Evolutionary conservation across 2,797 vertebrate genomes (phyloP).

Genomic region (Ctenopoma kingsleyae): DNA sequence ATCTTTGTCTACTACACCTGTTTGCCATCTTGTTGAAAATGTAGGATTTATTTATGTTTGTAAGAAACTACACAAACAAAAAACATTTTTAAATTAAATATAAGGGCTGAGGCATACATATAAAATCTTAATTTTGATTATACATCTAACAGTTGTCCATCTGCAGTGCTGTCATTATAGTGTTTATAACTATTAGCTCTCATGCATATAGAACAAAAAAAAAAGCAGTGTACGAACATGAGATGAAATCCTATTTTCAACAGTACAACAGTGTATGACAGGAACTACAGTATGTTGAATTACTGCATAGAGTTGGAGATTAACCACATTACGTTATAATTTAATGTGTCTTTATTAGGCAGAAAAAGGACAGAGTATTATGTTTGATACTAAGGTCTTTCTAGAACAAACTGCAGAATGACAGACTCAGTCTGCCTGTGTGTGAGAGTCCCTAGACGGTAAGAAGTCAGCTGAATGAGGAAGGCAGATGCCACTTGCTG

Average conservation of each 20-base stretch:
- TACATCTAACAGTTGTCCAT: too few relatives aligned
- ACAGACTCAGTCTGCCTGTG: constrained; percentile 42
- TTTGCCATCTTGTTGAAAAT: constrained; percentile 3
- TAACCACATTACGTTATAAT: constrained; percentile 24
- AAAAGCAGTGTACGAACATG: neutral
- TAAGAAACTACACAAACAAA: too few relatives aligned
- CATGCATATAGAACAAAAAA: constrained; percentile 3
- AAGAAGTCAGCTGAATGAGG: constrained; percentile 77
- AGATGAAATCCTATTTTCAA: neutral
- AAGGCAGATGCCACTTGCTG: constrained; percentile 80
- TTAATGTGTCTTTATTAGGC: constrained; percentile 21
- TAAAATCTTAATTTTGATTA: too few relatives aligned
- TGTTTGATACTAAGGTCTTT: constrained; percentile 12
- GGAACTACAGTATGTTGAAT: neutral
- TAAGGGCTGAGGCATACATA: neutral
- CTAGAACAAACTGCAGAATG: neutral
- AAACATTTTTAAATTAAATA: neutral
- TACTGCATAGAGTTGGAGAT: neutral
- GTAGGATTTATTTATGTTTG: too few relatives aligned
- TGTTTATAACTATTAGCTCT: neutral
- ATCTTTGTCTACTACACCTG: too few relatives aligned
- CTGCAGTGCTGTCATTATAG: neutral
- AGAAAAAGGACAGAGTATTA: constrained; percentile 9
- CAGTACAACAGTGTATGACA: neutral
- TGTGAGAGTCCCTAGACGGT: constrained; percentile 50